phyloP scores from a whole-genome alignment of 2,797 vertebrate species.

The Sebastes steindachneri region DNA sequence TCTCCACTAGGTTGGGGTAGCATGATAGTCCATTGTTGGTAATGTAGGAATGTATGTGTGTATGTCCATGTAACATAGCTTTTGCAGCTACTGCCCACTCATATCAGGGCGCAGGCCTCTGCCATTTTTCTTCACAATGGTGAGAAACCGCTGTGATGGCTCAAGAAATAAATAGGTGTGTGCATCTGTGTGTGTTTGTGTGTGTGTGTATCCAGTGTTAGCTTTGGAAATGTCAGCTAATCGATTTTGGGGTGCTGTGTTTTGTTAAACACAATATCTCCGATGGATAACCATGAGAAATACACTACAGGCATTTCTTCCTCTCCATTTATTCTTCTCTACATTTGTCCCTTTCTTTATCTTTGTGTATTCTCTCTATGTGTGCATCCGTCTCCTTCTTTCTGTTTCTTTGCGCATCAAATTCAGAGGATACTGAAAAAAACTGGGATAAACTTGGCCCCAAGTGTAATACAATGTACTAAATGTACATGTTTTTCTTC shows the following conservation, averaged over 20 bases:
- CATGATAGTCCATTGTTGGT: no score
- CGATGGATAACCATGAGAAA: neutral
- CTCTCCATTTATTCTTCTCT: neutral
- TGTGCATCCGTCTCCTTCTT: neutral
- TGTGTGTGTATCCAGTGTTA: neutral
- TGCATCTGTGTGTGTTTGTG: neutral
- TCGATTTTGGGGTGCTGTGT: constrained; percentile 3
- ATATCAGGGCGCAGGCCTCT: neutral
- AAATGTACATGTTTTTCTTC: rapidly evolving
- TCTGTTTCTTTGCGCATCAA: neutral
- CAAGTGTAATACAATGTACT: neutral
- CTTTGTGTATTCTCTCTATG: neutral
- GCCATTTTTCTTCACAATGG: neutral
- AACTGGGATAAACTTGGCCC: neutral
- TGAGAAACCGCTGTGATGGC: neutral
- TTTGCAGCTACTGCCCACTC: neutral
- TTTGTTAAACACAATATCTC: constrained; percentile 32
- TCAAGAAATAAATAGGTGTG: neutral
- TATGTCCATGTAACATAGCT: neutral
- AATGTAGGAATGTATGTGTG: no score
- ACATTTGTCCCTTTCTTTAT: neutral
- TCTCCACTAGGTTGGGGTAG: no score
- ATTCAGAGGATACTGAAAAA: neutral
- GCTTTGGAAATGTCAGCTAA: constrained; percentile 37
- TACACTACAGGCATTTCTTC: neutral